phyloP scores from a whole-genome alignment of 2,888 invertebrate genomes.

The Theristus sp. region DNA sequence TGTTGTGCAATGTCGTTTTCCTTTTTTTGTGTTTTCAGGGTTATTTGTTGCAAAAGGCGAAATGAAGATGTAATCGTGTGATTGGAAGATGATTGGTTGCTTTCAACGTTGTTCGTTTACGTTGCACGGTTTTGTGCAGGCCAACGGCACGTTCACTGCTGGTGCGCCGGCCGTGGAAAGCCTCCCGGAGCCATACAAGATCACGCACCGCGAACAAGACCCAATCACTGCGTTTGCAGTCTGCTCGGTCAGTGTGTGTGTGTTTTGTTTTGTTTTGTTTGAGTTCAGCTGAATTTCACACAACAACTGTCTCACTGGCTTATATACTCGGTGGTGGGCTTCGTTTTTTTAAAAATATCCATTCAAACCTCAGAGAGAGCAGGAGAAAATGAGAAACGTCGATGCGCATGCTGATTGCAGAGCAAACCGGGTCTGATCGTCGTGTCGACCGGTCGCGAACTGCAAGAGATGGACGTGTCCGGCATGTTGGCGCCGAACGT shows the following conservation, averaged over 20 bases:
- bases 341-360: too few relatives aligned
- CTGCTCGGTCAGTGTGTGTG: constrained; percentile 49
- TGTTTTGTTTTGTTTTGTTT: not conserved
- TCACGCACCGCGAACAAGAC: constrained; percentile 96
- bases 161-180: not conserved
- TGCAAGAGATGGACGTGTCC: constrained; percentile 93
- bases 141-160: not conserved
- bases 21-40: too few relatives aligned
- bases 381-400: not conserved
- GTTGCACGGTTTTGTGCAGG: not conserved
- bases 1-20: too few relatives aligned
- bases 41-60: too few relatives aligned
- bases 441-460: constrained; percentile 80
- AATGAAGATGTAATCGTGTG: too few relatives aligned
- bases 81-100: not conserved
- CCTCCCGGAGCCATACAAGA: constrained; percentile 57
- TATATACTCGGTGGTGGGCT: not conserved
- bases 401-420: constrained; percentile 6
- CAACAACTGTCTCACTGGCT: not conserved
- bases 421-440: constrained; percentile 60
- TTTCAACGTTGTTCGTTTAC: not conserved
- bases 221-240: constrained; percentile 90
- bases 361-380: too few relatives aligned
- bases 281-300: too few relatives aligned
- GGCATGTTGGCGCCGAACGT: constrained; percentile 53